These are phyloP conservation scores for Pteropus rufus DNA, from an alignment of 2,797 vertebrate genomes.

Conservation along the genomic window DNA sequence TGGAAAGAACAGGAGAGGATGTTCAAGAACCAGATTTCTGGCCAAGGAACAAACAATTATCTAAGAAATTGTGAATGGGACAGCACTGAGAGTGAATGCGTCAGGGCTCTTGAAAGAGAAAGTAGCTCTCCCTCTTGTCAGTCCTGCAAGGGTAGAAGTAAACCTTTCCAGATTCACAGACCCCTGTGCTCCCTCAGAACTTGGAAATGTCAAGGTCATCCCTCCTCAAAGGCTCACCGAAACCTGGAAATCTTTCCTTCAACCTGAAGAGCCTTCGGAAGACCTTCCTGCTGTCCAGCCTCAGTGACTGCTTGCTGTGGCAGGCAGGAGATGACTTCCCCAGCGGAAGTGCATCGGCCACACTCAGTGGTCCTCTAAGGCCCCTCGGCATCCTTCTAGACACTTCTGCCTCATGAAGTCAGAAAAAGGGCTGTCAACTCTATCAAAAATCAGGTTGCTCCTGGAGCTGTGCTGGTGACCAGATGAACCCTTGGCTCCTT, in stretches of 20 bases:
- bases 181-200: not conserved
- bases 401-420: not conserved
- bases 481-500: not conserved
- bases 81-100: not conserved
- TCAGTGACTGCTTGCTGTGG: not conserved
- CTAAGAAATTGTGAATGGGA: not conserved
- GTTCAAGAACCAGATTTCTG: conserved; percentile 34
- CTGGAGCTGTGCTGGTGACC: not conserved
- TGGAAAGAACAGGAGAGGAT: not conserved
- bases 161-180: not conserved
- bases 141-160: not conserved
- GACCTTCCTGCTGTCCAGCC: not conserved
- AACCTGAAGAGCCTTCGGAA: not conserved
- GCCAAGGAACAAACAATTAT: conserved; percentile 12
- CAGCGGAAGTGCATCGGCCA: not conserved
- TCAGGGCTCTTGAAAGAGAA: not conserved
- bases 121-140: not conserved
- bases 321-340: not conserved
- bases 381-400: not conserved
- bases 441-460: not conserved
- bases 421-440: not conserved
- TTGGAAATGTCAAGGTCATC: not conserved
- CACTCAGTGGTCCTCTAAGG: not conserved
- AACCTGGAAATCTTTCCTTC: not conserved
- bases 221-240: not conserved